These are phyloP conservation scores for Erebia ligea DNA, from an alignment of 2,888 invertebrate genomes.

Conservation along the genomic window DNA sequence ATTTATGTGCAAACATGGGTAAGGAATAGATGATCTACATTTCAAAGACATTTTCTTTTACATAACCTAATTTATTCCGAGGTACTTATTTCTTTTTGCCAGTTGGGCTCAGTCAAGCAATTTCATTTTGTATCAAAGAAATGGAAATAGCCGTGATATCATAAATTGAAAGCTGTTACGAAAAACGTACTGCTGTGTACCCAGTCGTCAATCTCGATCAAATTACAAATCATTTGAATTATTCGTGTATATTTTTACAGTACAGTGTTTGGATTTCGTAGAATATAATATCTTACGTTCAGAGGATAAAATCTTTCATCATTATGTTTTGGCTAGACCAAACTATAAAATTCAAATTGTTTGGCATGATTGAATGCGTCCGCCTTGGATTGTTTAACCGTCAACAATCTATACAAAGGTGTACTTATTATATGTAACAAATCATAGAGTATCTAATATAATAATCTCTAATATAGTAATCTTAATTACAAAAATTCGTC, in stretches of 20 bases:
- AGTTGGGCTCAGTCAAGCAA: neutral
- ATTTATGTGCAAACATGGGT: too few relatives aligned
- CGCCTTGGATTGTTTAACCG: neutral
- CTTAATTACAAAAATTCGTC: conserved; percentile 37
- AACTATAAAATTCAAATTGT: neutral
- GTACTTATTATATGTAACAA: neutral
- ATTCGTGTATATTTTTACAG: too few relatives aligned
- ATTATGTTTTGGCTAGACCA: neutral
- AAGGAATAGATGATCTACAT: too few relatives aligned
- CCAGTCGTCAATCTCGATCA: too few relatives aligned
- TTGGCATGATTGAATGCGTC: neutral
- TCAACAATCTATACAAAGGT: neutral
- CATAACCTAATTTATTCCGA: too few relatives aligned
- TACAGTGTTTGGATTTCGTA: too few relatives aligned
- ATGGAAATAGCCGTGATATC: neutral
- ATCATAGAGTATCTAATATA: too few relatives aligned
- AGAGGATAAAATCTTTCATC: neutral
- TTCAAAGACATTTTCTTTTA: too few relatives aligned
- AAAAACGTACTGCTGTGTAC: too few relatives aligned
- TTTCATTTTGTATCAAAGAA: neutral
- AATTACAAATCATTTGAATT: too few relatives aligned
- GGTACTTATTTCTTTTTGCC: too few relatives aligned
- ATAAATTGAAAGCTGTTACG: neutral
- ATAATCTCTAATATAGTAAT: conserved; percentile 7
- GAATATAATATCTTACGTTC: neutral